These are phyloP conservation scores for Clivina fossor DNA, from an alignment of 2,888 invertebrate genomes.

Conservation along the genomic window DNA sequence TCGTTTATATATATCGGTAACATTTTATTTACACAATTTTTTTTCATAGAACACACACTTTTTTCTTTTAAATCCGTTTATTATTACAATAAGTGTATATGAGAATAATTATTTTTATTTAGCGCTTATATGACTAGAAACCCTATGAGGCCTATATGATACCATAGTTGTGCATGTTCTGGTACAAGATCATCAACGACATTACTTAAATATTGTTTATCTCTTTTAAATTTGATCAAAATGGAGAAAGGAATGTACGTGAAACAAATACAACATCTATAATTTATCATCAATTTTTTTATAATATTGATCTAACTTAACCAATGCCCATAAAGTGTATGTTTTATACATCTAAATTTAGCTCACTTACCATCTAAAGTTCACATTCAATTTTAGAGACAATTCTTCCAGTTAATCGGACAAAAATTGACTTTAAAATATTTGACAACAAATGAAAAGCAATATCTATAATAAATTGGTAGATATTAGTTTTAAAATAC, in stretches of 20 bases:
- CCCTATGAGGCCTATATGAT: constrained; percentile 43
- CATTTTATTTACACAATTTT: constrained; percentile 30
- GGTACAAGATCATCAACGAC: too few species aligned
- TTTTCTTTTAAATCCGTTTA: constrained; percentile 27
- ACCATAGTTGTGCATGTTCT: constrained; percentile 28
- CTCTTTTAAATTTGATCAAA: too few species aligned
- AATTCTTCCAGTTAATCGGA: too few species aligned
- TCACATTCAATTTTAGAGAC: too few species aligned
- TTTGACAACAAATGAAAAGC: too few species aligned
- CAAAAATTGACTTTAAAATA: too few species aligned
- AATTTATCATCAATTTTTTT: background rate
- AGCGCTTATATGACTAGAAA: constrained; percentile 51
- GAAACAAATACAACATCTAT: background rate
- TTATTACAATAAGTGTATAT: constrained; percentile 25
- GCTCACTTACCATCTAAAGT: too few species aligned
- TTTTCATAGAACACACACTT: constrained; percentile 30
- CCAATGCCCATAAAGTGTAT: constrained; percentile 6
- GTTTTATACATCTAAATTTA: too few species aligned
- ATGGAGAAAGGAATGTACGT: background rate
- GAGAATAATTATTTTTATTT: constrained; percentile 23
- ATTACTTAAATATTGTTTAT: too few species aligned
- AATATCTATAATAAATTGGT: too few species aligned
- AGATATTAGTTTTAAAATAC: too few species aligned
- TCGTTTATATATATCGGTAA: constrained; percentile 24
- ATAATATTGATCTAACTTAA: constrained; percentile 10